Conservation (phyloP, 2,888 invertebrate species). For the Neoscelio sp. region DNA sequence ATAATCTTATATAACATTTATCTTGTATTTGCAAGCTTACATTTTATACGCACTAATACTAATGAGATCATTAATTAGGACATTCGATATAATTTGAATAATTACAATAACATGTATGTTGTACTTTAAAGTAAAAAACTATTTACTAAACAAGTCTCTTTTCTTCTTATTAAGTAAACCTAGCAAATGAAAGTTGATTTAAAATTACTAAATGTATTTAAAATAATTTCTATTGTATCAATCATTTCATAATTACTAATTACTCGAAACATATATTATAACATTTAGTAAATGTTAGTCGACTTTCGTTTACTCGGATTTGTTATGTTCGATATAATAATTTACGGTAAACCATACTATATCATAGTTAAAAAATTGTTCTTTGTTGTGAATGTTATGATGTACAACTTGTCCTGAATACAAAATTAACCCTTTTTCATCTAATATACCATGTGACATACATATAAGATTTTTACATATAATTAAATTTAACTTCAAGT, state of each 20-base stretch:
- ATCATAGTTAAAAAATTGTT: conserved; percentile 27
- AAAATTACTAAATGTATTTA: not conserved
- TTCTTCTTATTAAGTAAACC: conserved; percentile 47
- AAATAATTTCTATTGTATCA: too few species aligned
- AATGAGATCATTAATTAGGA: conserved; percentile 65
- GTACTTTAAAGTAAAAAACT: conserved; percentile 52
- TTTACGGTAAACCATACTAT: conserved; percentile 38
- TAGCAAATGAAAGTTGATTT: conserved; percentile 24
- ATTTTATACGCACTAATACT: conserved; percentile 60
- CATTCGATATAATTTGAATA: conserved; percentile 44
- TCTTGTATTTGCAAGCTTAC: conserved; percentile 39
- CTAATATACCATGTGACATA: too few species aligned
- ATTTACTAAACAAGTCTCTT: conserved; percentile 62
- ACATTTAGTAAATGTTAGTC: conserved; percentile 28
- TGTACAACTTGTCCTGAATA: too few species aligned
- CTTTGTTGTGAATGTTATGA: not conserved
- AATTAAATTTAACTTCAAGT: too few species aligned
- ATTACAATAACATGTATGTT: conserved; percentile 41
- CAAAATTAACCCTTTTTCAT: too few species aligned
- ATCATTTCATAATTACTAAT: too few species aligned
- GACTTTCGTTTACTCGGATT: conserved; percentile 22
- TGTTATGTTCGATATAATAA: conserved; percentile 43
- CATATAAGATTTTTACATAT: too few species aligned
- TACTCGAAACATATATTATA: conserved; percentile 3
- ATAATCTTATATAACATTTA: conserved; percentile 50